Evolutionary conservation across 2,888 invertebrate species (phyloP).

Genomic region (Drosophila mimica): DNA sequence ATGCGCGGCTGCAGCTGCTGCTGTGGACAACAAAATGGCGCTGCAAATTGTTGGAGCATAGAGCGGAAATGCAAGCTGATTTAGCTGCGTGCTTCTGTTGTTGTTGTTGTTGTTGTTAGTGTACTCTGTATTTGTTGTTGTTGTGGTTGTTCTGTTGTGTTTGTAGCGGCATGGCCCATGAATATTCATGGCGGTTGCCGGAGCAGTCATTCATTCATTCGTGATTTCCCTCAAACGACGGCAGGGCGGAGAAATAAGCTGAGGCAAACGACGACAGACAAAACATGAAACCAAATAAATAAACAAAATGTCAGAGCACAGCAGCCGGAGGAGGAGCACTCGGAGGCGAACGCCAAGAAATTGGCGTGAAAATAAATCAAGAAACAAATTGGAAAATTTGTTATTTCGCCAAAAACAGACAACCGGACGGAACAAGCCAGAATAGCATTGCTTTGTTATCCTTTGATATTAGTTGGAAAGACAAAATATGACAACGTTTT

Average conservation of each 20-base stretch:
- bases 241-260: background rate
- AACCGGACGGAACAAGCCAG: conserved; percentile 29
- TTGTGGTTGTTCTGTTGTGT: conserved; percentile 50
- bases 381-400: conserved; percentile 81
- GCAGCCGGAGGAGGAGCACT: background rate
- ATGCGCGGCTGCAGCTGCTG: conserved; percentile 32
- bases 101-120: conserved; percentile 18
- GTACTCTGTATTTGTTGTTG: background rate
- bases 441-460: conserved; percentile 13
- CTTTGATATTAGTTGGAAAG: background rate
- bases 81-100: conserved; percentile 39
- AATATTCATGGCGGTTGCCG: conserved; percentile 75
- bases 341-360: conserved; percentile 70
- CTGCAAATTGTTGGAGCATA: conserved; percentile 71
- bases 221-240: conserved; percentile 73
- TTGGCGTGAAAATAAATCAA: conserved; percentile 81
- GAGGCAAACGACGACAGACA: conserved; percentile 58
- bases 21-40: conserved; percentile 69
- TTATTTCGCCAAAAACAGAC: conserved; percentile 57
- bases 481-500: background rate
- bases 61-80: conserved; percentile 75
- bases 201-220: conserved; percentile 80
- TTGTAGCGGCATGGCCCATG: conserved; percentile 71
- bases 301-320: conserved; percentile 72
- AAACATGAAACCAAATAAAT: conserved; percentile 79